phyloP scores from a whole-genome alignment of 2,888 invertebrate genomes.

The Stenchaetothrips biformis region DNA sequence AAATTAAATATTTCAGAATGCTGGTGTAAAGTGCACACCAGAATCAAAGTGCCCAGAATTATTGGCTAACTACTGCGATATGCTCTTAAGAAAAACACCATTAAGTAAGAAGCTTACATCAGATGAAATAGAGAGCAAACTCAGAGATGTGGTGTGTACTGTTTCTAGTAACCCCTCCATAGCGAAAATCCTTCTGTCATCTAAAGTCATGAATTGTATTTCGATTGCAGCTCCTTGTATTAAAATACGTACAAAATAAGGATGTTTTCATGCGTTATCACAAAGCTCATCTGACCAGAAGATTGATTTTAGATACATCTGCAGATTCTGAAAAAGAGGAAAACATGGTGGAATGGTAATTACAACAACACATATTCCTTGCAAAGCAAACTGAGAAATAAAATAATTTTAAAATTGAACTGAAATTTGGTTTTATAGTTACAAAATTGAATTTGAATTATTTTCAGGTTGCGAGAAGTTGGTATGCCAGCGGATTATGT shows the following conservation, averaged over 20 bases:
- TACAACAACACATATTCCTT: neutral
- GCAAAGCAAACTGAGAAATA: neutral
- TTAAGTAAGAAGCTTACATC: constrained; percentile 92
- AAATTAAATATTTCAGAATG: constrained; percentile 38
- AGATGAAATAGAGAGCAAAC: constrained; percentile 91
- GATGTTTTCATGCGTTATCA: constrained; percentile 99
- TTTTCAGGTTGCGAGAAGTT: constrained; percentile 67
- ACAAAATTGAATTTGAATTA: neutral
- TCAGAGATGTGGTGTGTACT: constrained; percentile 75
- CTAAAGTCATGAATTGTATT: constrained; percentile 33
- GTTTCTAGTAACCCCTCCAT: constrained; percentile 22
- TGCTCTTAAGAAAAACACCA: constrained; percentile 92
- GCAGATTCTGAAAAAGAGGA: constrained; percentile 99
- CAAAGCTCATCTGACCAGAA: constrained; percentile 93
- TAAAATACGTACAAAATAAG: constrained; percentile 99
- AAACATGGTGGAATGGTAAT: constrained; percentile 94
- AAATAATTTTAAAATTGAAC: neutral
- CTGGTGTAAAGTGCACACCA: constrained; percentile 53
- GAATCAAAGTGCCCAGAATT: constrained; percentile 99
- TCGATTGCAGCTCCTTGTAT: constrained; percentile 64
- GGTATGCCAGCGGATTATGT: constrained; percentile 99
- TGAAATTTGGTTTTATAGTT: neutral
- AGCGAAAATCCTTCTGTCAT: constrained; percentile 19
- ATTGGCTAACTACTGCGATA: constrained; percentile 98
- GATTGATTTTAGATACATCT: constrained; percentile 94